phyloP scores from a whole-genome alignment of 2,888 invertebrate species.

The Parnassius smintheus region DNA sequence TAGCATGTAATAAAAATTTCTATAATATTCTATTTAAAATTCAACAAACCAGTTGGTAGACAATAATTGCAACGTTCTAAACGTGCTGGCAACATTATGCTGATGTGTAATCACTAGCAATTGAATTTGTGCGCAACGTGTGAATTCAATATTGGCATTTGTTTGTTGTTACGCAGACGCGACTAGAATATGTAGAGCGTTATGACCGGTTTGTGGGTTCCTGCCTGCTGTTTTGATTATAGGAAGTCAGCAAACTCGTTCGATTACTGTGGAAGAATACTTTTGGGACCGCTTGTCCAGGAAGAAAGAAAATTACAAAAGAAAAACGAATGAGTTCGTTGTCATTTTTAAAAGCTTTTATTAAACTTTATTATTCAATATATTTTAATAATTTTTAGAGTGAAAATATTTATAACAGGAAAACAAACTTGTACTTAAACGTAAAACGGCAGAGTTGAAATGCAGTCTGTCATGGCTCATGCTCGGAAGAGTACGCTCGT shows the following conservation, averaged over 20 bases:
- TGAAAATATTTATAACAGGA: no score
- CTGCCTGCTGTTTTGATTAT: slow-evolving; percentile 1
- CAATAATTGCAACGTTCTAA: not conserved
- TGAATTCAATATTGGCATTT: slow-evolving; percentile 11
- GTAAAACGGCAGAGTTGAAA: no score
- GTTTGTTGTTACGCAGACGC: not conserved
- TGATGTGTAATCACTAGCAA: not conserved
- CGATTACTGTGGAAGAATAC: not conserved
- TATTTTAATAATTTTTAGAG: not conserved
- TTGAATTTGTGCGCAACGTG: not conserved
- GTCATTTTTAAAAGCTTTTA: not conserved
- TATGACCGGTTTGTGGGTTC: slow-evolving; percentile 3
- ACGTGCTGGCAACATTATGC: not conserved
- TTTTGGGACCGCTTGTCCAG: no score
- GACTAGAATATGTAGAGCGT: slow-evolving; percentile 1
- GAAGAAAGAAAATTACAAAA: not conserved
- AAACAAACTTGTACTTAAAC: no score
- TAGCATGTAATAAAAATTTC: no score
- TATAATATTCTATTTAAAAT: not conserved
- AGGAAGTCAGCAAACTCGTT: not conserved
- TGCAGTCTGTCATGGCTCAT: no score
- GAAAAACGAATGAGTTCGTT: not conserved
- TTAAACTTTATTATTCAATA: not conserved
- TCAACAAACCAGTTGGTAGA: not conserved
- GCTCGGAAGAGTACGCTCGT: no score